Percentiles rank a stretch among this genome's conserved stretches.
These are phyloP conservation scores for Dicycla oo DNA, from an alignment of 2,888 invertebrate species.

Conservation along the genomic window DNA sequence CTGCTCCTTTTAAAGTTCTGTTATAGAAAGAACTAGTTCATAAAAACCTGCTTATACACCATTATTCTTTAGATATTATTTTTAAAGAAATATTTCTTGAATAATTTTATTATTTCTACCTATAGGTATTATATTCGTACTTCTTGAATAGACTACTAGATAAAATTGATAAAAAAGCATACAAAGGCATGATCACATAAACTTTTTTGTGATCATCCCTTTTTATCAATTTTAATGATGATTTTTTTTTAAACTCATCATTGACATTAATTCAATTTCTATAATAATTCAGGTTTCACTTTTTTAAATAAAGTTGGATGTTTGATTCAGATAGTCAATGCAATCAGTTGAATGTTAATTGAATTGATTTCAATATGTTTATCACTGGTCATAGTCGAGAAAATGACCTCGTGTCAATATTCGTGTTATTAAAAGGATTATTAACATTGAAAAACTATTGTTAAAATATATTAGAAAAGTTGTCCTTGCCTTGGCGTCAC, in stretches of 20 bases:
- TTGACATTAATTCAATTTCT: too few relatives aligned
- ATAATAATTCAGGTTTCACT: conserved; percentile 23
- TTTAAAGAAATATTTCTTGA: neutral
- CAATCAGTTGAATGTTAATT: conserved; percentile 56
- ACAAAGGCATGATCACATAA: too few relatives aligned
- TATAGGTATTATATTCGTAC: neutral
- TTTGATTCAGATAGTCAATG: conserved; percentile 38
- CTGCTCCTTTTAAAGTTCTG: neutral
- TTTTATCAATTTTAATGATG: too few relatives aligned
- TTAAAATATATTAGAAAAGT: conserved; percentile 7
- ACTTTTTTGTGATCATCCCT: too few relatives aligned
- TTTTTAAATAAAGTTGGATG: conserved; percentile 47
- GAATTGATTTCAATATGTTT: conserved; percentile 57
- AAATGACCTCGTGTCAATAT: conserved; percentile 43
- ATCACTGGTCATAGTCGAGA: conserved; percentile 10
- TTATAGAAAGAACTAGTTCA: neutral
- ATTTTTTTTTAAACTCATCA: too few relatives aligned
- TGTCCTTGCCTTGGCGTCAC: neutral
- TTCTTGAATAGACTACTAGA: neutral
- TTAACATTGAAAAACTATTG: conserved; percentile 31
- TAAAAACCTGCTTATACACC: too few relatives aligned
- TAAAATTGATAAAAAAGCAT: neutral
- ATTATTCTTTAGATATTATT: neutral
- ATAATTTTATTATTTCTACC: neutral
- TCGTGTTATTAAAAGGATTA: conserved; percentile 17